Percentiles rank a stretch among this genome's conserved stretches.
Evolutionary conservation across 2,888 invertebrate genomes (phyloP).

Genomic region (Hedya salicella): DNA sequence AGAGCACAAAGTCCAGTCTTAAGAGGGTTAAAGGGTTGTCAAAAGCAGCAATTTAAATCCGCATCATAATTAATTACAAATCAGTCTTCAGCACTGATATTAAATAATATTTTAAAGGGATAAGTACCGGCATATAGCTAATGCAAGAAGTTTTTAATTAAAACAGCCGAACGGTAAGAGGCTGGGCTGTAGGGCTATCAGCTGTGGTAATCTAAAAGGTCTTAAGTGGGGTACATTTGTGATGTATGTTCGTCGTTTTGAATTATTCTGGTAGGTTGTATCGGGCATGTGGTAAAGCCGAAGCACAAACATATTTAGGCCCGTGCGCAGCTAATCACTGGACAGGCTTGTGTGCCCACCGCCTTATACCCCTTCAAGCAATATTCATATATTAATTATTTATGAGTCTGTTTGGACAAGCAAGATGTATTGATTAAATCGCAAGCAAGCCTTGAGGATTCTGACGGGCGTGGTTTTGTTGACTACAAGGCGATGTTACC

Average conservation of each 20-base stretch:
- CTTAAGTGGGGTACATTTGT: neutral
- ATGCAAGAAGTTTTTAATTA: conserved; percentile 85
- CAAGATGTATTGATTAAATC: conserved; percentile 34
- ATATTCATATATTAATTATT: conserved; percentile 56
- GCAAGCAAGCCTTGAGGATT: neutral
- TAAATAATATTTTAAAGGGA: conserved; percentile 80
- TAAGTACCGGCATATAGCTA: conserved; percentile 73
- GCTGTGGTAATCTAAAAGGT: neutral
- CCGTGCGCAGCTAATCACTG: conserved; percentile 79
- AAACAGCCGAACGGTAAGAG: conserved; percentile 83
- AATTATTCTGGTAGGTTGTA: conserved; percentile 10
- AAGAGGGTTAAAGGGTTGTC: conserved; percentile 33
- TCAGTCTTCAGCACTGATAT: conserved; percentile 54
- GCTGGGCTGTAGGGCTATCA: conserved; percentile 62
- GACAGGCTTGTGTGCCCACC: conserved; percentile 69
- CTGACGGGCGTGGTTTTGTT: neutral
- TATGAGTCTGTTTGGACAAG: conserved; percentile 38
- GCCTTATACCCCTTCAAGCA: conserved; percentile 69
- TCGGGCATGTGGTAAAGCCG: conserved; percentile 71
- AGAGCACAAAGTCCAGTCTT: conserved; percentile 32
- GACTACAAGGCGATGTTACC: neutral
- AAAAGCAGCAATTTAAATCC: conserved; percentile 29
- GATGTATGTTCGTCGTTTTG: neutral
- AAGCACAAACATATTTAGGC: conserved; percentile 84
- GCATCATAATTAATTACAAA: conserved; percentile 40